Evolutionary conservation across 2,113 vertebrate species (phyloP).

Genomic region (Stegostoma tigrinum): DNA sequence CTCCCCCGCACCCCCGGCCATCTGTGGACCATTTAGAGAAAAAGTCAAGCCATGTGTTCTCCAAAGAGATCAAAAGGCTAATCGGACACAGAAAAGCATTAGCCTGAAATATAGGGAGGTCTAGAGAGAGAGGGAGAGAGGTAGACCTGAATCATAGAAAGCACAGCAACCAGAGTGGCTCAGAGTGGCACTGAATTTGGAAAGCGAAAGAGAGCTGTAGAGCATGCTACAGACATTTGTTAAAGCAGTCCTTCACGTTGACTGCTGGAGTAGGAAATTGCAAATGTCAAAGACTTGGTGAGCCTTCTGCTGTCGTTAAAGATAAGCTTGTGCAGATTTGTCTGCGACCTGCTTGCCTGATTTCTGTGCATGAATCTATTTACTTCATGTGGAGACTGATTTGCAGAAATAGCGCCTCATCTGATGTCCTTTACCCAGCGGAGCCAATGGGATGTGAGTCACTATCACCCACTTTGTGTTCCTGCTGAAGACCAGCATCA

Average conservation of each 20-base stretch:
- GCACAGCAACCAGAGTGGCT: neutral
- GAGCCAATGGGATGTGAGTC: neutral
- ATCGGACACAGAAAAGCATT: neutral
- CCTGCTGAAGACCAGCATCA: neutral
- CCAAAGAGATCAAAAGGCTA: neutral
- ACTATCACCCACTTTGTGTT: neutral
- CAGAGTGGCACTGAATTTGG: neutral
- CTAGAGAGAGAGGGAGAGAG: neutral
- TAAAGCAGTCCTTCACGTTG: neutral
- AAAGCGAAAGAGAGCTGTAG: too few species aligned
- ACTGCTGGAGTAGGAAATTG: neutral
- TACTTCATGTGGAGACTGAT: neutral
- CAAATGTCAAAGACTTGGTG: neutral
- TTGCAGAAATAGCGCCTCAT: neutral
- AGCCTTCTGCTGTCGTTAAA: neutral
- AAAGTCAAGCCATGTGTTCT: neutral
- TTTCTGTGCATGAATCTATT: neutral
- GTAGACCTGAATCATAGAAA: neutral
- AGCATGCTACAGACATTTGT: neutral
- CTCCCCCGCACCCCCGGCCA: neutral
- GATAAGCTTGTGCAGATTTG: neutral
- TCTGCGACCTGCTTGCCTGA: neutral
- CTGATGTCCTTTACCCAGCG: neutral
- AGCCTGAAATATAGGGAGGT: neutral
- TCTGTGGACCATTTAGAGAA: neutral